A percentile compares a stretch with the other conserved stretches of the same genome.
Conservation (phyloP, 1,140 invertebrate species). For the Drosophila ficusphila region DNA sequence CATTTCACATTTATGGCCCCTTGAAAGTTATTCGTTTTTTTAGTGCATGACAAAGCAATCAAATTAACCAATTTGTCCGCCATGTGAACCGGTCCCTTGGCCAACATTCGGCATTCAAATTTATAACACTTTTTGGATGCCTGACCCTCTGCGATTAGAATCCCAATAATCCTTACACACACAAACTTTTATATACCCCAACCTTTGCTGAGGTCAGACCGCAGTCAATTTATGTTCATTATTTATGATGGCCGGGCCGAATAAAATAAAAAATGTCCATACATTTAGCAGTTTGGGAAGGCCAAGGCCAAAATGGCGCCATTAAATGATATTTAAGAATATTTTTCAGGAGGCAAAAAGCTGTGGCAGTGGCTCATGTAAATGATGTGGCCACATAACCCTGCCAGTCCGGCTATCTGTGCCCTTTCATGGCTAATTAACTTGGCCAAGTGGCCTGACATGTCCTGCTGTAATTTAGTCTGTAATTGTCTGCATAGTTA, state of each 20-base stretch:
- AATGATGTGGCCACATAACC: slow-evolving; percentile 59
- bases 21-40: slow-evolving; percentile 22
- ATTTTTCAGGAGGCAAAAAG: slow-evolving; percentile 35
- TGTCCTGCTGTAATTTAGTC: slow-evolving; percentile 49
- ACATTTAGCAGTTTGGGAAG: slow-evolving; percentile 14
- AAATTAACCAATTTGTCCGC: slow-evolving; percentile 53
- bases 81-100: slow-evolving; percentile 25
- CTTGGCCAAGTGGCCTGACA: slow-evolving; percentile 43
- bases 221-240: slow-evolving; percentile 61
- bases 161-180: slow-evolving; percentile 32
- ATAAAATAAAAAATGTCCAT: slow-evolving; percentile 56
- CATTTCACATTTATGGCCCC: slow-evolving; percentile 14
- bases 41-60: slow-evolving; percentile 43
- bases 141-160: slow-evolving; percentile 47
- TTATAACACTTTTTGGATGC: slow-evolving; percentile 45
- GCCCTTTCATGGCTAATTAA: slow-evolving; percentile 70
- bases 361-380: slow-evolving; percentile 26
- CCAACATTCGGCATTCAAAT: slow-evolving; percentile 46
- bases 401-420: slow-evolving; percentile 3
- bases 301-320: slow-evolving; percentile 45
- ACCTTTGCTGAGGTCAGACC: slow-evolving; percentile 32
- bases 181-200: neutral
- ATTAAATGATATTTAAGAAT: slow-evolving; percentile 52
- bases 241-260: slow-evolving; percentile 48
- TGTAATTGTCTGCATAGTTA: slow-evolving; percentile 64